phyloP scores from a whole-genome alignment of 2,797 vertebrate species.

The Linurgus olivaceus region DNA sequence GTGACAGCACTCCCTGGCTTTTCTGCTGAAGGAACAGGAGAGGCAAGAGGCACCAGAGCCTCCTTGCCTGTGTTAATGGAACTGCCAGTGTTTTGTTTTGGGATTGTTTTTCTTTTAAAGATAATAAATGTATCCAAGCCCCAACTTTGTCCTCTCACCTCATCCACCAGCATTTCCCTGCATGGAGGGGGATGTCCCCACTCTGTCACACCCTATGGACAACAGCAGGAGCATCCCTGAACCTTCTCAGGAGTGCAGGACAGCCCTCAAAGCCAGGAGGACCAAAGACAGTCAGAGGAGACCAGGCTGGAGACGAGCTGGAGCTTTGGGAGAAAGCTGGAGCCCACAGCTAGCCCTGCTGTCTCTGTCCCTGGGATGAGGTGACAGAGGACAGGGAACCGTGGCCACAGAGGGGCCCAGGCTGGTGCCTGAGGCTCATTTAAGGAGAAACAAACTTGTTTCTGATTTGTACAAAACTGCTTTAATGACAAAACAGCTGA shows the following conservation, averaged over 20 bases:
- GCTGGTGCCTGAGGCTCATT: fast-evolving
- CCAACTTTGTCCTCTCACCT: background rate
- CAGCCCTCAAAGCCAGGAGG: background rate
- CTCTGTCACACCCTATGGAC: fast-evolving
- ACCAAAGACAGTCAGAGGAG: no score
- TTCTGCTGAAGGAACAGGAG: fast-evolving
- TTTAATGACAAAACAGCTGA: slow-evolving; percentile 45
- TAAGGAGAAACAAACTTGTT: background rate
- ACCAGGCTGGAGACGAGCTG: background rate
- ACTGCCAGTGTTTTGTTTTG: slow-evolving; percentile 18
- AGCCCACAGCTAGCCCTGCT: background rate
- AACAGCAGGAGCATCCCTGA: background rate
- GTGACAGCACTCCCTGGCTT: background rate
- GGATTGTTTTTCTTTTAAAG: background rate
- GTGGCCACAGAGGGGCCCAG: background rate
- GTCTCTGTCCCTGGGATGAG: background rate
- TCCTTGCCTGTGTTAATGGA: background rate
- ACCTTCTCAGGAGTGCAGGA: background rate
- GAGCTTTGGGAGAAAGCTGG: background rate
- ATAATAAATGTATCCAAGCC: slow-evolving; percentile 34
- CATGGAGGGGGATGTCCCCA: fast-evolving
- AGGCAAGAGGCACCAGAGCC: background rate
- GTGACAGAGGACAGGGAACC: fast-evolving
- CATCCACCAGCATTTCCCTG: no score
- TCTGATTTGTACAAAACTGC: slow-evolving; percentile 35